These are phyloP conservation scores for Buteo buteo DNA, from an alignment of 2,113 vertebrate genomes.

Conservation along the genomic window DNA sequence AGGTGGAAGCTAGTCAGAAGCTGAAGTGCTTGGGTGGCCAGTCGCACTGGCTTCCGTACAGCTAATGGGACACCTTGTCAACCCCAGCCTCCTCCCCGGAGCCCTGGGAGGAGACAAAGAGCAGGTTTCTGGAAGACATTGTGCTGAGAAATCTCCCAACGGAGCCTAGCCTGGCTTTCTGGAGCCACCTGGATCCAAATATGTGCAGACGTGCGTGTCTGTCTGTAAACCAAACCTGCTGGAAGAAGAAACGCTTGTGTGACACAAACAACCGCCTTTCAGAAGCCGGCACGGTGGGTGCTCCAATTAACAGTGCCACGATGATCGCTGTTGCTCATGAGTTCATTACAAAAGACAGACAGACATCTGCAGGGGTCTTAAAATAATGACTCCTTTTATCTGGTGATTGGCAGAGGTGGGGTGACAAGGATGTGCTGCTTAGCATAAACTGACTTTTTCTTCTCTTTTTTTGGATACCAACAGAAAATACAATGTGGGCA, in stretches of 20 bases:
- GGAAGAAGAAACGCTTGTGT: not conserved
- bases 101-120: accelerated
- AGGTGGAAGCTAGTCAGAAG: conserved; percentile 38
- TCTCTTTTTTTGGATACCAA: not conserved
- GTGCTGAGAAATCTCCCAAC: not conserved
- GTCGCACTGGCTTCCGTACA: not conserved
- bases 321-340: not conserved
- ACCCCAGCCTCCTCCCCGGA: not conserved
- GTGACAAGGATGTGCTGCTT: conserved; percentile 40
- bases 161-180: not conserved
- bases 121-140: not conserved
- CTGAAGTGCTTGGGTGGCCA: conserved; percentile 24
- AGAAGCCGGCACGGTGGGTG: conserved; percentile 40
- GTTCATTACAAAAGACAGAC: conserved; percentile 63
- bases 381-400: conserved; percentile 64
- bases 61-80: not conserved
- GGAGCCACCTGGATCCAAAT: conserved; percentile 13
- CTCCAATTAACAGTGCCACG: conserved; percentile 57
- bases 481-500: accelerated
- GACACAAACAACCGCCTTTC: conserved; percentile 14
- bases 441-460: conserved; percentile 19
- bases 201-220: accelerated
- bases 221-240: not conserved
- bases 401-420: conserved; percentile 50
- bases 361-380: conserved; percentile 62